A percentile compares a stretch with the other conserved stretches of the same genome.
phyloP scores from a whole-genome alignment of 2,797 vertebrate genomes.

The Enteromius fasciolatus region DNA sequence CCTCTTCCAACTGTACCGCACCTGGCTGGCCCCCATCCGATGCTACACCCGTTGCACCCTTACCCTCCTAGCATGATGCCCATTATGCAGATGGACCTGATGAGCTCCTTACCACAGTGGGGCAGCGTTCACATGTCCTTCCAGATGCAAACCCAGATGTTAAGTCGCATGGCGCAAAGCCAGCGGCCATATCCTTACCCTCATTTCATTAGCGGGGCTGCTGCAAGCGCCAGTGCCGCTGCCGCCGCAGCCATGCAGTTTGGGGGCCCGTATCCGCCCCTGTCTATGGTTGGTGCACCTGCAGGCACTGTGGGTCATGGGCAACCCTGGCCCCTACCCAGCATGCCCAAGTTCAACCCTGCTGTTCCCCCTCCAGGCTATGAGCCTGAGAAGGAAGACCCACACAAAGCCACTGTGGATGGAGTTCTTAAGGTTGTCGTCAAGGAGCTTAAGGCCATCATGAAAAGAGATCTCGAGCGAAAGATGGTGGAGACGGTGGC shows the following conservation, averaged over 20 bases:
- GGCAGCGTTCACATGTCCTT: conserved; percentile 95
- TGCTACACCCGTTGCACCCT: conserved; percentile 83
- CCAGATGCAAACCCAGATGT: conserved; percentile 98
- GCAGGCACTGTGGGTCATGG: conserved; percentile 72
- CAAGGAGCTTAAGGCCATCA: conserved; percentile 97
- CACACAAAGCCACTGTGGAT: conserved; percentile 95
- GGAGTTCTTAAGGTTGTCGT: conserved; percentile 94
- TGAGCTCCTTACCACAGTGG: conserved; percentile 92
- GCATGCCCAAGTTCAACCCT: conserved; percentile 93
- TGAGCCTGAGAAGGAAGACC: conserved; percentile 93
- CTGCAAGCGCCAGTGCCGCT: conserved; percentile 62
- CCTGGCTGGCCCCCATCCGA: conserved; percentile 78
- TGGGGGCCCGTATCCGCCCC: conserved; percentile 83
- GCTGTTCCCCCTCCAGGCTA: conserved; percentile 94
- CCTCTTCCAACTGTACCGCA: conserved; percentile 81
- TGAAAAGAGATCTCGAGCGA: conserved; percentile 97
- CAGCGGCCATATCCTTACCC: conserved; percentile 88
- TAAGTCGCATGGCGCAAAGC: conserved; percentile 95
- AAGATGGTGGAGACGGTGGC: conserved; percentile 99
- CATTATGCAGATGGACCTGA: conserved; percentile 92
- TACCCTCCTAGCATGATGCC: conserved; percentile 88
- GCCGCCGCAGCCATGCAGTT: conserved; percentile 78
- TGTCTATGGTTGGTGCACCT: conserved; percentile 77
- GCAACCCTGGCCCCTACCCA: conserved; percentile 87
- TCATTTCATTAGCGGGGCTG: conserved; percentile 80